phyloP scores from a whole-genome alignment of 2,113 vertebrate genomes.

The Osmerus eperlanus region DNA sequence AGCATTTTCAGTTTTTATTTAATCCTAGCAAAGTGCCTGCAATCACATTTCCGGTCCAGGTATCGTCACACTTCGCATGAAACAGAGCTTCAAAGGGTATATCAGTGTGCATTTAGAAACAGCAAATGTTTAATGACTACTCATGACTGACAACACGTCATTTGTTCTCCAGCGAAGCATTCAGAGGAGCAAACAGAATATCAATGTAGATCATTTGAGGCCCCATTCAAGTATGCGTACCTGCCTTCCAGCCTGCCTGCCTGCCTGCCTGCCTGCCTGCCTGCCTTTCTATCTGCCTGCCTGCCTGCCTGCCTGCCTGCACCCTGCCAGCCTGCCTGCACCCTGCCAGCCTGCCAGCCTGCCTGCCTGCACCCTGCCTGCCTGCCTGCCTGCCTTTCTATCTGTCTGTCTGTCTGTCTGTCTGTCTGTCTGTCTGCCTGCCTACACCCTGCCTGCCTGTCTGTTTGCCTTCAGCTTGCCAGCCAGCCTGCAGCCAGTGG shows the following conservation, averaged over 20 bases:
- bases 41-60: too few relatives aligned
- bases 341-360: not conserved
- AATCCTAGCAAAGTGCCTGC: not conserved
- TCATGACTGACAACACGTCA: slow-evolving; percentile 52
- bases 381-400: not conserved
- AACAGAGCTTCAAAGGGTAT: slow-evolving; percentile 30
- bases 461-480: slow-evolving; percentile 8
- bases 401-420: too few relatives aligned
- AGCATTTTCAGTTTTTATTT: not conserved
- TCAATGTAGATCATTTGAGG: slow-evolving; percentile 46
- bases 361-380: slow-evolving; percentile 6
- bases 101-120: slow-evolving; percentile 38
- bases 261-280: not conserved
- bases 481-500: slow-evolving; percentile 51
- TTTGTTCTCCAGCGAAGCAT: slow-evolving; percentile 42
- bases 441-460: not conserved
- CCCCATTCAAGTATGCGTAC: too few relatives aligned
- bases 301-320: slow-evolving; percentile 1
- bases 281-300: too few relatives aligned
- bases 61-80: slow-evolving; percentile 4
- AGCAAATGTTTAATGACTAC: slow-evolving; percentile 54
- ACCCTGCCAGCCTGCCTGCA: not conserved
- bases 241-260: not conserved
- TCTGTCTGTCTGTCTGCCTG: not conserved
- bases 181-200: slow-evolving; percentile 35